Evolutionary conservation across 2,113 vertebrate genomes (phyloP).

Genomic region (Lathamus discolor): DNA sequence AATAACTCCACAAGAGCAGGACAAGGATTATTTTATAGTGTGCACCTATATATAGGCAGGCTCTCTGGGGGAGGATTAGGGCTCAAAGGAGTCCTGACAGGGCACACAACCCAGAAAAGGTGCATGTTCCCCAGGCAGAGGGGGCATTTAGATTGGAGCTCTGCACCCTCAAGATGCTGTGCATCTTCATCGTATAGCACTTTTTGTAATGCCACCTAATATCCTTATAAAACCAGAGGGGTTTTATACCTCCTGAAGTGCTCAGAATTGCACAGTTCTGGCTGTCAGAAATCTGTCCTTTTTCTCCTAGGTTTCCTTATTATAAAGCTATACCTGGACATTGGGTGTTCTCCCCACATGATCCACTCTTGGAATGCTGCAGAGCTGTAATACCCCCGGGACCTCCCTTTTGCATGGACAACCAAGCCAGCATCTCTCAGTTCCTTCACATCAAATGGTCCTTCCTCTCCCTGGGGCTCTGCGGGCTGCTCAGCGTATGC

Average conservation of each 20-base stretch:
- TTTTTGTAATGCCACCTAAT: background rate
- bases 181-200: background rate
- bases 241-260: background rate
- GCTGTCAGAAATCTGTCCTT: background rate
- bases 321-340: background rate
- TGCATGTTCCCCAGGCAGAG: background rate
- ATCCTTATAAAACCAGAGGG: background rate
- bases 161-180: background rate
- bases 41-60: background rate
- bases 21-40: background rate
- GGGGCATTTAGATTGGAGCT: background rate
- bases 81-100: background rate
- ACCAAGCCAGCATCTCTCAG: background rate
- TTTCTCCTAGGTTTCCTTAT: background rate
- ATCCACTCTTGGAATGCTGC: background rate
- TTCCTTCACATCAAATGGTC: background rate
- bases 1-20: background rate
- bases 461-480: background rate
- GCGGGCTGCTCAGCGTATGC: background rate
- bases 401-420: background rate
- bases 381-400: fast-evolving
- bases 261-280: background rate
- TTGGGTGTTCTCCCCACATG: background rate
- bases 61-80: background rate
- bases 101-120: background rate